A percentile compares a stretch with the other conserved stretches of the same genome.
These are phyloP conservation scores for Crambe crambe DNA, from an alignment of 37 sponge, comb jelly and placozoan species.

Conservation along the genomic window DNA sequence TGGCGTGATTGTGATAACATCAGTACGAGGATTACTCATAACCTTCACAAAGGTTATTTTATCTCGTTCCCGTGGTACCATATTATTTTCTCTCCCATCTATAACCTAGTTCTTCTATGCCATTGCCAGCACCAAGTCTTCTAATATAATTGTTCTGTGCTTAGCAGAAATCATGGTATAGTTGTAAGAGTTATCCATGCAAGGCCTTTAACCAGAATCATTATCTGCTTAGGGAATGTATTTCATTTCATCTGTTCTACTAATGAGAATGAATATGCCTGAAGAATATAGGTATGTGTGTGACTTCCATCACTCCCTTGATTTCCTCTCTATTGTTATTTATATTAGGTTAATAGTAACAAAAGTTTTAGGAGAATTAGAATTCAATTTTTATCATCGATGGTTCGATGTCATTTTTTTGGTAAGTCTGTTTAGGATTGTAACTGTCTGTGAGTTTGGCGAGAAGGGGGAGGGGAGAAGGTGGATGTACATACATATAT, in stretches of 20 bases:
- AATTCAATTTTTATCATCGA: conserved; percentile 93
- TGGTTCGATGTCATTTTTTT: conserved; percentile 99
- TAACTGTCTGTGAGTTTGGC: too few relatives aligned
- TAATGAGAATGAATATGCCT: conserved; percentile 99
- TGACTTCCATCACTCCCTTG: too few relatives aligned
- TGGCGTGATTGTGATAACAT: conserved; percentile 79
- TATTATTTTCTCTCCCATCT: too few relatives aligned
- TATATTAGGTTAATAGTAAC: conserved; percentile 71
- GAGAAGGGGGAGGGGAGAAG: too few relatives aligned
- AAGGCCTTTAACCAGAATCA: background rate
- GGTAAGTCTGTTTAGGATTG: too few relatives aligned
- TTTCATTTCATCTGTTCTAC: conserved; percentile 96
- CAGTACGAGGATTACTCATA: conserved; percentile 80
- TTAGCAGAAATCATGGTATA: conserved; percentile 96
- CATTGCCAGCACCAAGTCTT: conserved; percentile 91
- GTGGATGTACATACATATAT: too few relatives aligned
- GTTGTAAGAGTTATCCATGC: too few relatives aligned
- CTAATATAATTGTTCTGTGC: conserved; percentile 90
- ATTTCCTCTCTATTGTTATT: too few relatives aligned
- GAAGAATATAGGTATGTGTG: too few relatives aligned
- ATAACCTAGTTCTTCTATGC: conserved; percentile 89
- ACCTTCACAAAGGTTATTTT: conserved; percentile 89
- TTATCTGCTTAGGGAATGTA: conserved; percentile 87
- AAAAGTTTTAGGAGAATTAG: conserved; percentile 87
- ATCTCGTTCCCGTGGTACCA: too few relatives aligned